Conservation (phyloP, 2,888 invertebrate genomes). For the Slavum lentiscoides region DNA sequence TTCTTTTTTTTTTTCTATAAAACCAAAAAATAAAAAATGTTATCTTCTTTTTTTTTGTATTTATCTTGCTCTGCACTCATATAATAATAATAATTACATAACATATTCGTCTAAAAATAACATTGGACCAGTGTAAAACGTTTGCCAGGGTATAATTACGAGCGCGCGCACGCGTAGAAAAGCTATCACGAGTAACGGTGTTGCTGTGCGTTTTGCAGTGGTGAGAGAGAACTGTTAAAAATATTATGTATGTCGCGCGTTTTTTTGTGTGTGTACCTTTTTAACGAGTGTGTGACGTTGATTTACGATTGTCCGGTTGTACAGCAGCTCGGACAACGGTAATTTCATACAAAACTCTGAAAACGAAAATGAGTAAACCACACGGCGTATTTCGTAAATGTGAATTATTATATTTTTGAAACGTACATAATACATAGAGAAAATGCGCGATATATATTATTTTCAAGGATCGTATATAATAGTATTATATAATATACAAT, state of each 20-base stretch:
- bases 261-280: background rate
- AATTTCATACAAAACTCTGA: background rate
- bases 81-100: background rate
- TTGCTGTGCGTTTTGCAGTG: background rate
- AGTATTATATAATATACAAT: constrained; percentile 1
- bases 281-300: background rate
- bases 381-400: background rate
- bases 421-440: background rate
- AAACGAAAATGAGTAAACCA: background rate
- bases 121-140: background rate
- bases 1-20: constrained; percentile 26
- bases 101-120: constrained; percentile 38
- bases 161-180: background rate
- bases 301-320: constrained; percentile 11
- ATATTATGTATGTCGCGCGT: background rate
- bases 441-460: background rate
- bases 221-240: background rate
- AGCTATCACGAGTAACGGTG: background rate
- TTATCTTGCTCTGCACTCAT: background rate
- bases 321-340: background rate
- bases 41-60: constrained; percentile 14
- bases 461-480: background rate
- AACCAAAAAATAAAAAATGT: constrained; percentile 29
- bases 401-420: background rate
- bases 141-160: constrained; percentile 20